Evolutionary conservation across 2,797 vertebrate genomes (phyloP).

Genomic region (Poecilia wingei): DNA sequence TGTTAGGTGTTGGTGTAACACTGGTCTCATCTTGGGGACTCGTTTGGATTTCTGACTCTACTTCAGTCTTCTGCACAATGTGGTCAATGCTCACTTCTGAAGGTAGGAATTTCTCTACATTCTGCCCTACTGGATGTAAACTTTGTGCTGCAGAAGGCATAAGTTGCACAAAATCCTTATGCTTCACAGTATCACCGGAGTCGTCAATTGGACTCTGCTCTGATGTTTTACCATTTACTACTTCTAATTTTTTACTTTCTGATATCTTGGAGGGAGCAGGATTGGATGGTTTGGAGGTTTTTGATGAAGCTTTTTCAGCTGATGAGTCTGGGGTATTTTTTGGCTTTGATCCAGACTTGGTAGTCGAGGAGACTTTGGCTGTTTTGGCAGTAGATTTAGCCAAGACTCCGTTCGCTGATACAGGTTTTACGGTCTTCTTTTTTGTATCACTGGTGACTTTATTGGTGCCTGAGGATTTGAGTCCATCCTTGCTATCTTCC

Average conservation of each 20-base stretch:
- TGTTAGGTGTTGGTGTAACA: slow-evolving; percentile 29
- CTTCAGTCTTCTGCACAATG: slow-evolving; percentile 29
- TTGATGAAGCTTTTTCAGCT: slow-evolving; percentile 76
- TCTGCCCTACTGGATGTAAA: slow-evolving; percentile 26
- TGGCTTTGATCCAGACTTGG: slow-evolving; percentile 83
- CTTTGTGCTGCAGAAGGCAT: not conserved
- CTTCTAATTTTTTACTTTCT: slow-evolving; percentile 64
- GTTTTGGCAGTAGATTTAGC: slow-evolving; percentile 82
- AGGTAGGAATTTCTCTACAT: slow-evolving; percentile 24
- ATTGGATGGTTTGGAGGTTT: slow-evolving; percentile 75
- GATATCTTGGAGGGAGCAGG: slow-evolving; percentile 76
- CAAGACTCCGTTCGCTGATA: slow-evolving; percentile 56
- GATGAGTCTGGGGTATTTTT: slow-evolving; percentile 76
- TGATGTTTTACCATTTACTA: slow-evolving; percentile 41
- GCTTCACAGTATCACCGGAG: slow-evolving; percentile 12
- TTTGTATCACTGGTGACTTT: slow-evolving; percentile 75
- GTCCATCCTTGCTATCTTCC: slow-evolving; percentile 81
- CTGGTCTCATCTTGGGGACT: slow-evolving; percentile 16
- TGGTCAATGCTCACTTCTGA: slow-evolving; percentile 29
- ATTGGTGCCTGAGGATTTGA: slow-evolving; percentile 58
- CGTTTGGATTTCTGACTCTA: slow-evolving; percentile 25
- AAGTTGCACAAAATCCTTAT: slow-evolving; percentile 7
- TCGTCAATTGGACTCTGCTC: slow-evolving; percentile 25
- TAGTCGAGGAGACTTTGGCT: slow-evolving; percentile 58
- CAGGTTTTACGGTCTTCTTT: slow-evolving; percentile 83